phyloP scores from a whole-genome alignment of 1,140 invertebrate species.

The Drosophila biarmipes region DNA sequence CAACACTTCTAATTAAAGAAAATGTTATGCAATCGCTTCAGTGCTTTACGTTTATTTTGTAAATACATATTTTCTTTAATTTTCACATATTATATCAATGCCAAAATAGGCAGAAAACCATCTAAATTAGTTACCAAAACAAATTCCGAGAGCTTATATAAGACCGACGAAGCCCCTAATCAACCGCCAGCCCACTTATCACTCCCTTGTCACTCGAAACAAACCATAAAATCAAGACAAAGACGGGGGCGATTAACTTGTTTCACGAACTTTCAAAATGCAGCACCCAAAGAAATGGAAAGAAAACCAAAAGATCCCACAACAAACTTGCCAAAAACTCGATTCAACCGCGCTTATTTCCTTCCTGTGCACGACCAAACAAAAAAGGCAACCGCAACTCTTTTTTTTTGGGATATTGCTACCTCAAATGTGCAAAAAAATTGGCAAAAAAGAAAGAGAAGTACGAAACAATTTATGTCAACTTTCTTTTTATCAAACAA shows the following conservation, averaged over 20 bases:
- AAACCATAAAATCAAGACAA: slow-evolving; percentile 34
- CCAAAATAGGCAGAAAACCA: slow-evolving; percentile 1
- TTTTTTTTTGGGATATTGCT: slow-evolving; percentile 41
- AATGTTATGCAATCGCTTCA: neutral
- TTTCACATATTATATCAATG: no score
- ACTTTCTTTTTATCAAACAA: slow-evolving; percentile 82
- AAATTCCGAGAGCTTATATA: slow-evolving; percentile 10
- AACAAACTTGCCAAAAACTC: slow-evolving; percentile 56
- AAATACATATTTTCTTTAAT: no score
- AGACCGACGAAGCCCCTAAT: slow-evolving; percentile 13
- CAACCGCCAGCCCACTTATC: slow-evolving; percentile 37
- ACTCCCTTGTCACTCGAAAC: slow-evolving; percentile 41
- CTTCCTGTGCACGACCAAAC: slow-evolving; percentile 66
- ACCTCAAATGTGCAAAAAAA: slow-evolving; percentile 48
- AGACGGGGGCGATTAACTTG: slow-evolving; percentile 71
- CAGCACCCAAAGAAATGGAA: slow-evolving; percentile 48
- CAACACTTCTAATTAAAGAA: no score
- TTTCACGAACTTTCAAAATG: slow-evolving; percentile 74
- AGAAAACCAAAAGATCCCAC: slow-evolving; percentile 60
- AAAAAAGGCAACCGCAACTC: slow-evolving; percentile 31
- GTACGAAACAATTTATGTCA: slow-evolving; percentile 75
- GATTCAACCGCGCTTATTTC: slow-evolving; percentile 54
- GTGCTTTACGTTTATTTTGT: no score
- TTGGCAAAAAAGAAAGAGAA: slow-evolving; percentile 14
- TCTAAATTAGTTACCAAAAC: slow-evolving; percentile 4